Evolutionary conservation across 2,113 vertebrate species (phyloP).

Genomic region (Zosterops lateralis): DNA sequence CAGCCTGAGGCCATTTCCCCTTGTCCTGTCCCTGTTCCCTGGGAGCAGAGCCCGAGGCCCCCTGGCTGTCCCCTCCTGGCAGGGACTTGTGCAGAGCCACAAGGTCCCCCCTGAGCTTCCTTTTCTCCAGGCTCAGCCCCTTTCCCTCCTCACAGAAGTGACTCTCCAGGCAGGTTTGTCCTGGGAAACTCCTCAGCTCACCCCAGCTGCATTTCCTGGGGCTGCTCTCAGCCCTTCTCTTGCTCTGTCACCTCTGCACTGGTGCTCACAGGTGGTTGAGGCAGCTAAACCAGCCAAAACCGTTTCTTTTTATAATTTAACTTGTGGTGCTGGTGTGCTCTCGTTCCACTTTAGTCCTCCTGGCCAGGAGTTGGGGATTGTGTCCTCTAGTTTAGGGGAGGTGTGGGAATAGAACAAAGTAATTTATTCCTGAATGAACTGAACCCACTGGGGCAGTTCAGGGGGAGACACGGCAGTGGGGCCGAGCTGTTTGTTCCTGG

Average conservation of each 20-base stretch:
- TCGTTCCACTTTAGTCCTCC: fast-evolving
- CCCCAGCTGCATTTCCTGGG: neutral
- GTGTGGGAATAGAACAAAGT: fast-evolving
- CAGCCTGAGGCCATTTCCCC: too few species aligned
- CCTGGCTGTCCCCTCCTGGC: too few species aligned
- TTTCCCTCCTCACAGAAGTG: neutral
- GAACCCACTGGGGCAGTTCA: neutral
- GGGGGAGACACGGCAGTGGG: fast-evolving
- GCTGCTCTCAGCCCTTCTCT: fast-evolving
- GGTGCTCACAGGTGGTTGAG: neutral
- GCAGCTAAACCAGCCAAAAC: neutral
- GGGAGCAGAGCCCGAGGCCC: too few species aligned
- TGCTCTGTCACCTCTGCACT: fast-evolving
- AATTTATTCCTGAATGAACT: fast-evolving
- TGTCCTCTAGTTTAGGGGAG: neutral
- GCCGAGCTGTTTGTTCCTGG: neutral
- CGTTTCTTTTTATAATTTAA: fast-evolving
- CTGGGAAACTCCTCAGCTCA: too few species aligned
- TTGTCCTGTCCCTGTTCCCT: too few species aligned
- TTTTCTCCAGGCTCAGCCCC: too few species aligned
- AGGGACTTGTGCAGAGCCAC: too few species aligned
- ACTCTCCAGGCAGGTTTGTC: neutral
- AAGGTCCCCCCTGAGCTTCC: too few species aligned
- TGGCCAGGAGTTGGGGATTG: neutral
- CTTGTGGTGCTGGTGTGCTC: neutral